Conservation (phyloP, 1,140 invertebrate species). For the Monomorium pharaonis region DNA sequence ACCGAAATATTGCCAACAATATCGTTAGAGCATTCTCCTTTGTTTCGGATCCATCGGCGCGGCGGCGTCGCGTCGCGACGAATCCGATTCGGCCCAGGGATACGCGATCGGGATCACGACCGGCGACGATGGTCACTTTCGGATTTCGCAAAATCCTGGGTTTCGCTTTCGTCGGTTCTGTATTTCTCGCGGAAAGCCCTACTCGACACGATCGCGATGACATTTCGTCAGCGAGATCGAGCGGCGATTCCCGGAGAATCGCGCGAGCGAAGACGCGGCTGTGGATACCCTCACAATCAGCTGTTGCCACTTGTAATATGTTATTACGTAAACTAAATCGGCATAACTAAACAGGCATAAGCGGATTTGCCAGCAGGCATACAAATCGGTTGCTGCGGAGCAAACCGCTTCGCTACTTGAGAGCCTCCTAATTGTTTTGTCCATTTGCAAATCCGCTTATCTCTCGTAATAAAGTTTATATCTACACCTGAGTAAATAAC, state of each 20-base stretch:
- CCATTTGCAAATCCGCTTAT: background rate
- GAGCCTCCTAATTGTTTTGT: background rate
- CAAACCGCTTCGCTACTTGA: background rate
- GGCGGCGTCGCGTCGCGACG: background rate
- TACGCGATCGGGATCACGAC: constrained; percentile 26
- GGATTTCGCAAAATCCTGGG: constrained; percentile 16
- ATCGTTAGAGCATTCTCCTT: constrained; percentile 50
- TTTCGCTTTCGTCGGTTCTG: background rate
- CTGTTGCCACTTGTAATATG: background rate
- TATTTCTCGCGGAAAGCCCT: background rate
- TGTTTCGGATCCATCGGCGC: constrained; percentile 15
- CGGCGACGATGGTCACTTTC: background rate
- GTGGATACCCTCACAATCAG: background rate
- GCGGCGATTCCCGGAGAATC: background rate
- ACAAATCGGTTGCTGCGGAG: background rate
- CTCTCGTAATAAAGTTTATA: background rate
- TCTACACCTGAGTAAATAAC: background rate
- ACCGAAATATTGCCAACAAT: constrained; percentile 58
- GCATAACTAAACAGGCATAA: constrained; percentile 15
- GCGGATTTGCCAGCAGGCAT: constrained; percentile 5
- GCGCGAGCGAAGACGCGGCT: background rate
- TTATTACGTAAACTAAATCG: constrained; percentile 25
- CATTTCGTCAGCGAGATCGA: no score
- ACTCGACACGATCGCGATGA: background rate
- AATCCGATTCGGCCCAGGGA: constrained; percentile 30